Evolutionary conservation across 2,888 invertebrate species (phyloP).

Genomic region (Acleris literana): DNA sequence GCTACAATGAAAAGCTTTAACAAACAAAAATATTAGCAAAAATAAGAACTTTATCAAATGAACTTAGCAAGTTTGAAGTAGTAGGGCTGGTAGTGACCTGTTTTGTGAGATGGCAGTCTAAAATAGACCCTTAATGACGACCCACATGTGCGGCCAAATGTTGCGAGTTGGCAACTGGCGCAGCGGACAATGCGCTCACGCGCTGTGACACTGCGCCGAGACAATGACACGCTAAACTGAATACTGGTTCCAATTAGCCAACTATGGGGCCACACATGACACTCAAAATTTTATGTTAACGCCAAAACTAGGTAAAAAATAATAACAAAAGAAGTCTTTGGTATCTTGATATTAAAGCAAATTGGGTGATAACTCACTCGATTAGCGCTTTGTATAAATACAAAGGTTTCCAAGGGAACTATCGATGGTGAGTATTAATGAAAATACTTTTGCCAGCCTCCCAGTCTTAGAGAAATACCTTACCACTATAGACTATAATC

Average conservation of each 20-base stretch:
- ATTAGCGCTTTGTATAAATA: too few relatives aligned
- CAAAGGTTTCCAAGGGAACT: neutral
- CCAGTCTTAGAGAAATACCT: conserved; percentile 60
- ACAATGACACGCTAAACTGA: conserved; percentile 63
- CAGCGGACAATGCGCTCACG: conserved; percentile 60
- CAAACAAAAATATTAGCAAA: conserved; percentile 40
- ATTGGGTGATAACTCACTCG: too few relatives aligned
- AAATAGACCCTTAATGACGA: conserved; percentile 55
- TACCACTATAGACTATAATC: conserved; percentile 48
- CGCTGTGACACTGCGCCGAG: conserved; percentile 57
- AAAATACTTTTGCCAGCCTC: conserved; percentile 13
- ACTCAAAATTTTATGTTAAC: neutral
- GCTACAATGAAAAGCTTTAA: conserved; percentile 12
- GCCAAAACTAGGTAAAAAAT: too few relatives aligned
- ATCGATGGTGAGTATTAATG: neutral
- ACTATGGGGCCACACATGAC: conserved; percentile 40
- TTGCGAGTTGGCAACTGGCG: conserved; percentile 63
- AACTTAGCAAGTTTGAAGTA: conserved; percentile 26
- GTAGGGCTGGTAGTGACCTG: conserved; percentile 14
- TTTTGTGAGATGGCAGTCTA: conserved; percentile 31
- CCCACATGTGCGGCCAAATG: conserved; percentile 70
- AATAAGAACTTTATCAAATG: conserved; percentile 27
- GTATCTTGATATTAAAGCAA: too few relatives aligned
- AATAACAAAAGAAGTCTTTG: too few relatives aligned
- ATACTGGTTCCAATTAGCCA: conserved; percentile 50